phyloP scores from a whole-genome alignment of 2,113 vertebrate species.

The Sus scrofa region T2T-Sscrofa CM000820.6:17467001-17467500 shows the following conservation, averaged over 20 bases:
- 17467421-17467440: neutral
- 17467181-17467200: neutral
- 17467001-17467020: neutral
- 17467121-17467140: neutral
- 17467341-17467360: neutral
- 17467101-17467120: constrained; percentile 25
- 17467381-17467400: neutral
- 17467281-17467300: neutral
- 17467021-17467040: constrained; percentile 4
- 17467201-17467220: neutral
- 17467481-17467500: neutral
- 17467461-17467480: neutral
- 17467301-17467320: neutral
- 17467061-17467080: neutral
- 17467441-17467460: neutral
- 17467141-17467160: neutral
- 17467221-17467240: neutral
- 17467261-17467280: neutral
- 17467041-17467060: constrained; percentile 18
- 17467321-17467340: constrained; percentile 9
- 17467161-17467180: neutral
- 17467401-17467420: neutral
- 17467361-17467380: neutral
- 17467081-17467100: neutral
- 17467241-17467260: neutral